Base-by-base conservation (phyloP, 2,888 invertebrate genomes). In the Leptura quadrifasciata region DNA sequence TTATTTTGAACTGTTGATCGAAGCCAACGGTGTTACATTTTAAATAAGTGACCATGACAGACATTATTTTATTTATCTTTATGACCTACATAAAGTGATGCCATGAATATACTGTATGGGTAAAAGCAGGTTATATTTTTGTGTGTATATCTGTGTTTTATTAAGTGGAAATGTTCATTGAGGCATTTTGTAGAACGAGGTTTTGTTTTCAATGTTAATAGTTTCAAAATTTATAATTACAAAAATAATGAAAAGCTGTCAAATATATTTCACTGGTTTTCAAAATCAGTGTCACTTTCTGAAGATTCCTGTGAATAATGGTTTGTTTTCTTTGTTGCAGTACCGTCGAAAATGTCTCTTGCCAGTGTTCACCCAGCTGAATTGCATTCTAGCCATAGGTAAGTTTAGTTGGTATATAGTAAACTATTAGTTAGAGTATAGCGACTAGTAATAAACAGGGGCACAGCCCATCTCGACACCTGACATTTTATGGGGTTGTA, bases 281-380 rank as follows among this genome's bases (percentile, higher is more conserved):
- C n/a, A n/a, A n/a, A n/a, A n/a, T n/a, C n/a, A n/a, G n/a, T n/a
- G n/a, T n/a, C n/a, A n/a, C n/a, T n/a, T n/a, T n/a, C n/a, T n/a
- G n/a, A n/a, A n/a, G n/a, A n/a, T n/a, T n/a, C n/a, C n/a, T n/a
- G n/a, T n/a, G n/a, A n/a, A n/a, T 18, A 6, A 39, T 35, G 70
- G 20, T 47, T 74, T 82, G 79, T 80, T 79, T 82, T 79, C 85
- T 79, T 88, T 85, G 79, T 89, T 90, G 71, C 88, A 90, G 90
- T 90, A 82, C 87, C 89, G 80, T 80, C 86, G 85, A 90, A 88
- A 82, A 91, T 91, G 91, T 91, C 91, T 84, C 86, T 91, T 81
- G 91, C 91, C 80, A 91, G 91, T 84, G 90, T 91, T 72, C 91
- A 91, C 86, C 91, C 90, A 82, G 89, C 90, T 79, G 91, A 91